Conservation (phyloP, 1,140 invertebrate species). For the Hycleus cichorii region DNA sequence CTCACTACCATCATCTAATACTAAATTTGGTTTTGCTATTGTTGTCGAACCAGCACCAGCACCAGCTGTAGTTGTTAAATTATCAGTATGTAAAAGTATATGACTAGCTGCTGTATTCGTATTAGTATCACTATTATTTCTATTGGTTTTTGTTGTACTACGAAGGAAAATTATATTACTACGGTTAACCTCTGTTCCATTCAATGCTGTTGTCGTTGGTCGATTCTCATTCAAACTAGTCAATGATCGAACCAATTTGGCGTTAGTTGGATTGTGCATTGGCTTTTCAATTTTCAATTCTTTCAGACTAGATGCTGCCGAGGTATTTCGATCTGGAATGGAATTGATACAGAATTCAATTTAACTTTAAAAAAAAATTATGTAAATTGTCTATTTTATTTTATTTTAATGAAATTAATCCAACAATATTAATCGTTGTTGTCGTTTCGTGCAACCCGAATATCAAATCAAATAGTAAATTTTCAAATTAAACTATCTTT, state of each 20-base stretch:
- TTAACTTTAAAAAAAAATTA: background rate
- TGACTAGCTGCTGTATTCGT: constrained; percentile 14
- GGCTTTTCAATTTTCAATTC: constrained; percentile 17
- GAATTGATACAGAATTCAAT: background rate
- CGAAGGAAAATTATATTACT: constrained; percentile 38
- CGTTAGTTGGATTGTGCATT: constrained; percentile 28
- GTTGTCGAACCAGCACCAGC: background rate
- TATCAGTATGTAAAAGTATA: constrained; percentile 33
- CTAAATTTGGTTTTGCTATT: background rate
- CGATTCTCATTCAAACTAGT: constrained; percentile 13
- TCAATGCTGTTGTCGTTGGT: background rate
- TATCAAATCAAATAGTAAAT: no score
- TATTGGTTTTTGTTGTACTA: constrained; percentile 26
- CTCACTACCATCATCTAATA: constrained; percentile 23
- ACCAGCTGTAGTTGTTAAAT: constrained; percentile 1
- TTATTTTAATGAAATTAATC: background rate
- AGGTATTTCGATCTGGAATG: constrained; percentile 19
- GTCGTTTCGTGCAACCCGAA: no score
- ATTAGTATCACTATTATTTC: no score
- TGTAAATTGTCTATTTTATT: background rate
- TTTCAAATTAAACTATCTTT: no score
- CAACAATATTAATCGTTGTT: background rate
- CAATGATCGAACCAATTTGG: constrained; percentile 28
- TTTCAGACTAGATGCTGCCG: constrained; percentile 9
- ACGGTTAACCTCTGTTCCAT: constrained; percentile 26